These are phyloP conservation scores for Drosophila sechellia DNA, from an alignment of 1,140 invertebrate species.

Conservation along the genomic window DNA sequence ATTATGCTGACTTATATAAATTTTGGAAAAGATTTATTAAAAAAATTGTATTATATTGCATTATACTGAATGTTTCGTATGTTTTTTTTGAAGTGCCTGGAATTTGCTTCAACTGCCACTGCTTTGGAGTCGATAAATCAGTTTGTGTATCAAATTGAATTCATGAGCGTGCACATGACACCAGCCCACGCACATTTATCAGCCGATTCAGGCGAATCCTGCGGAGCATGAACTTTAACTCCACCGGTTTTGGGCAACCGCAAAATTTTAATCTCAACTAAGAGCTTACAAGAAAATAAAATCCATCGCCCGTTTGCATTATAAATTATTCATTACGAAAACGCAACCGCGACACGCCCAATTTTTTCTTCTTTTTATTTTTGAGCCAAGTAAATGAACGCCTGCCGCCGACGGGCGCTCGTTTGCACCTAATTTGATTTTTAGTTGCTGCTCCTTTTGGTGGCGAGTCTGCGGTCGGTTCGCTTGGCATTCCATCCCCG, in stretches of 20 bases:
- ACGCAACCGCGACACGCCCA: constrained; percentile 53
- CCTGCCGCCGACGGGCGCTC: constrained; percentile 63
- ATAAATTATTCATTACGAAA: constrained; percentile 82
- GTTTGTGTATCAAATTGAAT: constrained; percentile 83
- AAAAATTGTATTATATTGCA: too few species aligned
- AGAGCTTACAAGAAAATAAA: constrained; percentile 45
- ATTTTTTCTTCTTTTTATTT: constrained; percentile 1
- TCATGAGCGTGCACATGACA: constrained; percentile 80
- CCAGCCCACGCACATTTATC: constrained; percentile 77
- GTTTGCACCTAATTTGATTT: constrained; percentile 83
- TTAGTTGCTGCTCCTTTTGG: constrained; percentile 71
- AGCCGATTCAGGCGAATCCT: constrained; percentile 29
- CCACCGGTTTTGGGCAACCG: constrained; percentile 39
- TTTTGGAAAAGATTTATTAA: too few species aligned
- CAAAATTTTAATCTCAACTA: constrained; percentile 80
- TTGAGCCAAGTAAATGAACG: constrained; percentile 11
- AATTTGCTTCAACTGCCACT: constrained; percentile 15
- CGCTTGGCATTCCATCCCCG: constrained; percentile 52
- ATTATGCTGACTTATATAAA: too few species aligned
- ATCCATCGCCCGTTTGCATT: constrained; percentile 53
- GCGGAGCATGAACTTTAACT: constrained; percentile 47
- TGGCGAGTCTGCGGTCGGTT: constrained; percentile 55
- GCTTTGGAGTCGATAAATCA: constrained; percentile 72
- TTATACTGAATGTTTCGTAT: too few species aligned
- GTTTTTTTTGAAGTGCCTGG: not conserved